Conservation (phyloP, 2,888 invertebrate genomes). For the Leuctra nigra region DNA sequence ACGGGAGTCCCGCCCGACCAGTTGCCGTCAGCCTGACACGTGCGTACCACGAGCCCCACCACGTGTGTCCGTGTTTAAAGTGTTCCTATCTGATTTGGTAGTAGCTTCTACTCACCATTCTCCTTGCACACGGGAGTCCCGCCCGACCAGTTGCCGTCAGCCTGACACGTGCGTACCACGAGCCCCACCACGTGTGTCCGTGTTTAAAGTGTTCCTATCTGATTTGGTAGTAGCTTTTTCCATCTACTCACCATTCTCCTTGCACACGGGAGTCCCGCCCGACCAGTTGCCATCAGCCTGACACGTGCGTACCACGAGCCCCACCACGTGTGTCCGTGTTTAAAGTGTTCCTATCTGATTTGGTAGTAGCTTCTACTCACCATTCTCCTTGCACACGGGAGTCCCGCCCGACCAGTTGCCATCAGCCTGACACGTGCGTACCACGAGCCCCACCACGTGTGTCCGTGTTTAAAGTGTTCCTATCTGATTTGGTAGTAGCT, state of each 20-base stretch:
- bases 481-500: no score
- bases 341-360: no score
- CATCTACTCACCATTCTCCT: constrained; percentile 73
- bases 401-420: constrained; percentile 82
- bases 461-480: no score
- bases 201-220: no score
- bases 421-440: constrained; percentile 86
- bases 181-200: constrained; percentile 82
- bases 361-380: constrained; percentile 48
- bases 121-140: constrained; percentile 78
- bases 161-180: constrained; percentile 80
- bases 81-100: no score
- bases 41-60: constrained; percentile 75
- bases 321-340: constrained; percentile 83
- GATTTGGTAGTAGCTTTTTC: no score
- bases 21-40: constrained; percentile 88
- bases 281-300: constrained; percentile 91
- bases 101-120: constrained; percentile 56
- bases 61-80: no score
- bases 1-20: constrained; percentile 81
- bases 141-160: constrained; percentile 88
- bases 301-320: constrained; percentile 78
- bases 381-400: constrained; percentile 80
- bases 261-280: constrained; percentile 75
- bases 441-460: constrained; percentile 78